Percentiles rank a stretch among this genome's conserved stretches.
Conservation (phyloP, 2,797 vertebrate species). For the Sphaeramia orbicularis region DNA sequence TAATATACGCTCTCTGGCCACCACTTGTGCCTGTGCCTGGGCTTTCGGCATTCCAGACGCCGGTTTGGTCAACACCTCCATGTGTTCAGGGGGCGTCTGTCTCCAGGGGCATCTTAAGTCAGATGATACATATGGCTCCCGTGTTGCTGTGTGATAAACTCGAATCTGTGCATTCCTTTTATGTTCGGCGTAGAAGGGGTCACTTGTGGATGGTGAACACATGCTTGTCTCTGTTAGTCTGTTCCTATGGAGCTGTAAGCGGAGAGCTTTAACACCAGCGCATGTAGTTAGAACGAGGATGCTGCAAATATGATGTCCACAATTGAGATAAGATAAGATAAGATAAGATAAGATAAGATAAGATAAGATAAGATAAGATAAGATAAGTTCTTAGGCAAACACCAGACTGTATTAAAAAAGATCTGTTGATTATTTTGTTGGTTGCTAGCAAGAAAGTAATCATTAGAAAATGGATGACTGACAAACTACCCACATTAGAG, state of each 20-base stretch:
- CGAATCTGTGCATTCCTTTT: slow-evolving; percentile 49
- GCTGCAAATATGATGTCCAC: no score
- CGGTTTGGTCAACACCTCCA: slow-evolving; percentile 46
- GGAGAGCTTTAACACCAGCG: slow-evolving; percentile 13
- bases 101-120: slow-evolving; percentile 38
- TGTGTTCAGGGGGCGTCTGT: slow-evolving; percentile 24
- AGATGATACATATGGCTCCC: slow-evolving; percentile 52
- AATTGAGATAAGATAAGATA: no score
- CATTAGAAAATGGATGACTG: no score
- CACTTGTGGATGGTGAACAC: slow-evolving; percentile 49
- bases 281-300: slow-evolving; percentile 24
- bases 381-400: no score
- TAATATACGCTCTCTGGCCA: slow-evolving; percentile 77
- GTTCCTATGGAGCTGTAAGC: no score
- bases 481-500: no score
- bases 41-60: slow-evolving; percentile 42
- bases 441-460: no score
- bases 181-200: slow-evolving; percentile 44
- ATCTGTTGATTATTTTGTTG: no score
- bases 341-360: no score
- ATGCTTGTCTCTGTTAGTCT: no score
- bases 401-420: no score
- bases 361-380: no score
- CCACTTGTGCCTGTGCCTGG: slow-evolving; percentile 47
- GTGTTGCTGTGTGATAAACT: slow-evolving; percentile 47